phyloP scores from a whole-genome alignment of 2,113 vertebrate genomes.

The Dunckerocampus dactyliophorus region DNA sequence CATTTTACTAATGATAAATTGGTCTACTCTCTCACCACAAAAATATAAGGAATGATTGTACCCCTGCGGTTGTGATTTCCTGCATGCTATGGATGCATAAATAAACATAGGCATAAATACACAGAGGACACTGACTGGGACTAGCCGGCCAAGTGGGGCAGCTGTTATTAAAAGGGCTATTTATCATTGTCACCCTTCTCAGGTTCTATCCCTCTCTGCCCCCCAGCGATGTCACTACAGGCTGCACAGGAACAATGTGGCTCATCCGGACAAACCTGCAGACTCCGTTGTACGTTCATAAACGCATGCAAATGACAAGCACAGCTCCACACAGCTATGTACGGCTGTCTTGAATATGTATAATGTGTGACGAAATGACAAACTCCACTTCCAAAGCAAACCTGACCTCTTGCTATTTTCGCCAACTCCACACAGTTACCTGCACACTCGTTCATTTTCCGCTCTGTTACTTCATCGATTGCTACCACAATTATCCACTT shows the following conservation, averaged over 20 bases:
- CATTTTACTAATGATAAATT: constrained; percentile 58
- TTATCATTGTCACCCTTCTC: constrained; percentile 81
- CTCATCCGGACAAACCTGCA: constrained; percentile 69
- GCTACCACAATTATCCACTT: constrained; percentile 77
- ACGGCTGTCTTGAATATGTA: constrained; percentile 23
- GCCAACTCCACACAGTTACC: constrained; percentile 44
- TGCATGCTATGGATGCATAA: constrained; percentile 78
- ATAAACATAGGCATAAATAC: constrained; percentile 81
- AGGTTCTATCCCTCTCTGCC: constrained; percentile 75
- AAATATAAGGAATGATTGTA: constrained; percentile 69
- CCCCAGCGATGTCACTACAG: constrained; percentile 73
- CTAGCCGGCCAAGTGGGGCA: constrained; percentile 77
- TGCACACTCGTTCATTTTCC: constrained; percentile 71
- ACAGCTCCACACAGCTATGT: constrained; percentile 19
- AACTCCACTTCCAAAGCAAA: constrained; percentile 35
- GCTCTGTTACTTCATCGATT: constrained; percentile 76
- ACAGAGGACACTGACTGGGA: constrained; percentile 77
- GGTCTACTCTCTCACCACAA: constrained; percentile 36
- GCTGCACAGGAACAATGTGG: constrained; percentile 77
- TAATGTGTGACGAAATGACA: constrained; percentile 34
- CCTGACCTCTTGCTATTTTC: constrained; percentile 39
- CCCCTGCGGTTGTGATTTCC: constrained; percentile 74
- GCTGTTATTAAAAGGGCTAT: constrained; percentile 84
- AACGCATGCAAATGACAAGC: constrained; percentile 17
- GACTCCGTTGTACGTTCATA: constrained; percentile 34